These are phyloP conservation scores for Scaptodrosophila latifasciaeformis DNA, from an alignment of 2,888 invertebrate species.

Conservation along the genomic window DNA sequence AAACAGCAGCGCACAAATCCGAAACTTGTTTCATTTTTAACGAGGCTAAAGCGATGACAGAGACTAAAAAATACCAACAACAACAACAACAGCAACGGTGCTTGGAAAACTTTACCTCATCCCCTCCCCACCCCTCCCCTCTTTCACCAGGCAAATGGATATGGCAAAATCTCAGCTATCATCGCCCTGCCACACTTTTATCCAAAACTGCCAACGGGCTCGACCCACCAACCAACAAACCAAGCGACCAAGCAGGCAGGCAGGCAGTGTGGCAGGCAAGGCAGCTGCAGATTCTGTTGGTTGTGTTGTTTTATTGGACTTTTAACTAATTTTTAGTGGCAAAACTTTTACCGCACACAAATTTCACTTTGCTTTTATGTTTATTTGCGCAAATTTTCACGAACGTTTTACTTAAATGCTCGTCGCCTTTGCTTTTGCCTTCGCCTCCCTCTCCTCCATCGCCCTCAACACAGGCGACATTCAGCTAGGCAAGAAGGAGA, in stretches of 20 bases:
- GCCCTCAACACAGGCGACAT: too few species aligned
- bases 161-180: conserved; percentile 7
- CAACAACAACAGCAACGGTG: not conserved
- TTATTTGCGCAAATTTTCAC: conserved; percentile 16
- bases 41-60: conserved; percentile 4
- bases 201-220: not conserved
- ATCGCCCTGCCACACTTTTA: too few species aligned
- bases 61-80: not conserved
- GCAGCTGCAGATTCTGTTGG: too few species aligned
- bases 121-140: too few species aligned
- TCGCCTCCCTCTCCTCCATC: too few species aligned
- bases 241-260: not conserved
- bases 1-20: conserved; percentile 25
- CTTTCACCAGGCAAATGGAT: too few species aligned
- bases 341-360: conserved; percentile 22
- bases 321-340: conserved; percentile 22
- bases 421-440: too few species aligned
- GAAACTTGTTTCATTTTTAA: conserved; percentile 20
- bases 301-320: conserved; percentile 11
- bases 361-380: conserved; percentile 22
- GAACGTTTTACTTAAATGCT: conserved; percentile 1
- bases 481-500: too few species aligned
- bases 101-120: not conserved
- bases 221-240: too few species aligned
- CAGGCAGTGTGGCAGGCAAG: not conserved